phyloP scores from a whole-genome alignment of 2,113 vertebrate genomes.

The Solea senegalensis region DNA sequence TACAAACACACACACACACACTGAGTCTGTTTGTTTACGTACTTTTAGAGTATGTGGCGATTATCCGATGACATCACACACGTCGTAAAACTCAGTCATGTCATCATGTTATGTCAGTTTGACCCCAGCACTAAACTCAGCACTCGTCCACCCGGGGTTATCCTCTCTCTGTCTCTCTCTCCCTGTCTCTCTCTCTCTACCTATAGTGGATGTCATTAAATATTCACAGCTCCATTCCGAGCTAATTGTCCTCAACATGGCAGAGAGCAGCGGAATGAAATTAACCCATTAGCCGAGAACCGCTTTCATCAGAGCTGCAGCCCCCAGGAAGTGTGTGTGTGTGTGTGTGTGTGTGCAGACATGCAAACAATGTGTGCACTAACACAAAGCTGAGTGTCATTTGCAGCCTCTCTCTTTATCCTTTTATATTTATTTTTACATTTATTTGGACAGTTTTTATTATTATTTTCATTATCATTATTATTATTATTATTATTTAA shows the following conservation, averaged over 20 bases:
- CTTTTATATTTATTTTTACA: no score
- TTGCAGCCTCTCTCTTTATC: background rate
- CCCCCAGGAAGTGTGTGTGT: slow-evolving; percentile 50
- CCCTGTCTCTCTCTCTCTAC: slow-evolving; percentile 47
- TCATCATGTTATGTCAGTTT: no score
- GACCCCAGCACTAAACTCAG: background rate
- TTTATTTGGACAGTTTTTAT: no score
- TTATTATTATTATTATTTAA: no score
- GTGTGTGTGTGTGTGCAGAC: slow-evolving; percentile 23
- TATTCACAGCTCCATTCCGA: slow-evolving; percentile 82
- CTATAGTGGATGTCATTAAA: slow-evolving; percentile 78
- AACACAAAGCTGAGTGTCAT: background rate
- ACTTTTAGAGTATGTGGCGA: no score
- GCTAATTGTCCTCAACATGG: slow-evolving; percentile 83
- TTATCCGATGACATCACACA: no score
- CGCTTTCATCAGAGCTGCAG: slow-evolving; percentile 56
- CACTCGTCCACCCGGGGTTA: background rate
- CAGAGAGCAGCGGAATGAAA: slow-evolving; percentile 80
- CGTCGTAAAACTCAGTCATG: no score
- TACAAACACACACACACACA: no score
- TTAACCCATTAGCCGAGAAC: slow-evolving; percentile 80
- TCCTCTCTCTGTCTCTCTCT: background rate
- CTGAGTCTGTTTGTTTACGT: no score
- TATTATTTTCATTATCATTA: no score
- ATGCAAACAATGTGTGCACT: background rate